Base-by-base conservation (phyloP, 1,140 invertebrate species). In the Battus philenor region DNA sequence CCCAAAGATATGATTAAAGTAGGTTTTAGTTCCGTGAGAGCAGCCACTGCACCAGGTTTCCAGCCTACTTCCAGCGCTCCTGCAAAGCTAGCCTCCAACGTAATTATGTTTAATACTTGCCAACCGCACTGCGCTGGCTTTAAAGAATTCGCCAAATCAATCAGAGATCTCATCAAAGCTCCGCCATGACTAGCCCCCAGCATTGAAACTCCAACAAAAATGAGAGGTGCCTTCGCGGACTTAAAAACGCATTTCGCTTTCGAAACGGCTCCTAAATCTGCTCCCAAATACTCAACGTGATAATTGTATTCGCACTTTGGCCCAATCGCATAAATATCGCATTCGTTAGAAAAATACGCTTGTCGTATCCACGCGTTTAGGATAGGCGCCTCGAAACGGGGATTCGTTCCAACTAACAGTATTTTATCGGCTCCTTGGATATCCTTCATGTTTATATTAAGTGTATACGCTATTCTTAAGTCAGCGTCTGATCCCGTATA, bases 341-440 rank as follows among this genome's bases (percentile, higher is more conserved):
- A 78, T 44, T 90, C 88, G 59, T 90, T 90, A 44, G 78, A 78
- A 10, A 86, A 67, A 76, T 88, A 93, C 30, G 89, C 87, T 76
- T 94, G 93, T 26, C 93, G 84, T 44, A 94, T 89, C 59, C 93
- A 86, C 6, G 92, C 88, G 80, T 95, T 95, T 10, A 95, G 85
- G 18, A 94, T 70, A 6, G 93, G 91, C 16, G 93, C 93, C 78
- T 95, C 93, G 68, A 90, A 93, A 26, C 93, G 81, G 1, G 93
- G 92, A 75, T 95, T 94, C 2, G 91, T 92, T 13, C 93, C 93
- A 43, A 95, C 86, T 4, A 95, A 71, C 8, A 95, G 65, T 36
- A 94, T 79, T 39, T 90, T 82, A 79, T 95, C 93, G 29, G 91
- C 89, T 54, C 91, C 87, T 61, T 91, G 90, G 10, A 93, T 73